A percentile compares a stretch with the other conserved stretches of the same genome.
phyloP scores from a whole-genome alignment of 2,113 vertebrate species.

The Plectropomus leopardus region DNA sequence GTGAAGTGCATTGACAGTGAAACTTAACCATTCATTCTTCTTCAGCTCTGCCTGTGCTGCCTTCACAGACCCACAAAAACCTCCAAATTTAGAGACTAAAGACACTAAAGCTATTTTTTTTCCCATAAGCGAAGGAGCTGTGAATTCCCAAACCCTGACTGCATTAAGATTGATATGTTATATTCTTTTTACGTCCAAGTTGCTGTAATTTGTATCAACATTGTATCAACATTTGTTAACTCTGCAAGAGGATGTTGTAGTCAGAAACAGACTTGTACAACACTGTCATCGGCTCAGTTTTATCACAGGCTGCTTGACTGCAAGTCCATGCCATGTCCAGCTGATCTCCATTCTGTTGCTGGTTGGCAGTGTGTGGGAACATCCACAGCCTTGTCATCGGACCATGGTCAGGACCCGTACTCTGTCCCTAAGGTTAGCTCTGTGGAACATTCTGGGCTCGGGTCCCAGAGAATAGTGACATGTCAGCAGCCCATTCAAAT shows the following conservation, averaged over 20 bases:
- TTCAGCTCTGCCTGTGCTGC: too few species aligned
- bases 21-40: too few species aligned
- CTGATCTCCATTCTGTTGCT: slow-evolving; percentile 42
- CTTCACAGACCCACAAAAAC: too few species aligned
- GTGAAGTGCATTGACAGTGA: too few species aligned
- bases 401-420: slow-evolving; percentile 57
- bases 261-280: slow-evolving; percentile 6
- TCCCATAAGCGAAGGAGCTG: too few species aligned
- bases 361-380: slow-evolving; percentile 50
- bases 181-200: neutral
- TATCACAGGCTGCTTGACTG: neutral
- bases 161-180: neutral
- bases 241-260: neutral
- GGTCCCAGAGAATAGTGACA: slow-evolving; percentile 86
- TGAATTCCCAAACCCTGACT: neutral
- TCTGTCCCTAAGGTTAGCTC: slow-evolving; percentile 80
- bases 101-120: too few species aligned
- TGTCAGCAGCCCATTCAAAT: slow-evolving; percentile 87
- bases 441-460: slow-evolving; percentile 86
- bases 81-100: too few species aligned
- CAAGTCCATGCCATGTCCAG: slow-evolving; percentile 11
- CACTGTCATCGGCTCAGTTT: slow-evolving; percentile 44
- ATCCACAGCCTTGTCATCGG: slow-evolving; percentile 48
- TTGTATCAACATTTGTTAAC: neutral
- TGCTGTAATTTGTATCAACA: neutral